These are phyloP conservation scores for Drosophila paramelanica DNA, from an alignment of 2,888 invertebrate species.

Conservation along the genomic window DNA sequence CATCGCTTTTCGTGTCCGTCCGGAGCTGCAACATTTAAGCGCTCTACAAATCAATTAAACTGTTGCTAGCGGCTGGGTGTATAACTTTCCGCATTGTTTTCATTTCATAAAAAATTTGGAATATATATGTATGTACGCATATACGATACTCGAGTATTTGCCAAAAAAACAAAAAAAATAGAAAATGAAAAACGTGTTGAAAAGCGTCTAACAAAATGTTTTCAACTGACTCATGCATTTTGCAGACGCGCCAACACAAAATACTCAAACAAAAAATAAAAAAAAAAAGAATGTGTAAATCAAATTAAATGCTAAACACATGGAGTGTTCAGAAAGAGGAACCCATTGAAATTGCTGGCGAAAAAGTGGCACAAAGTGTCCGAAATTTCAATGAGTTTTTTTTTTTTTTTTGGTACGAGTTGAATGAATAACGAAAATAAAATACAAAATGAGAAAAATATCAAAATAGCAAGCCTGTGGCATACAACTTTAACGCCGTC, in stretches of 20 bases:
- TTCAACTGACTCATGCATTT: constrained; percentile 58
- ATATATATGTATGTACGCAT: neutral
- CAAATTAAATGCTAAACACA: constrained; percentile 76
- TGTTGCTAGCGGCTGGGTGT: constrained; percentile 24
- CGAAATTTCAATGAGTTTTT: constrained; percentile 62
- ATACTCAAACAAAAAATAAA: neutral
- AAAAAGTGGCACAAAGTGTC: constrained; percentile 65
- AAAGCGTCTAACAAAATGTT: constrained; percentile 58
- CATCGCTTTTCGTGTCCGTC: constrained; percentile 39
- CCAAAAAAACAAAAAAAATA: constrained; percentile 3
- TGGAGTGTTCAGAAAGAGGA: constrained; percentile 52
- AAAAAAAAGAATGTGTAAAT: constrained; percentile 52
- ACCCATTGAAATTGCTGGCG: constrained; percentile 38
- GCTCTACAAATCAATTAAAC: constrained; percentile 50
- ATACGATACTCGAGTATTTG: constrained; percentile 7
- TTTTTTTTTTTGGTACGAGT: constrained; percentile 16
- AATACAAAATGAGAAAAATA: neutral
- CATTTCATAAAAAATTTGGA: constrained; percentile 35
- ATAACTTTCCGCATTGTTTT: constrained; percentile 23
- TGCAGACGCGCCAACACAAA: constrained; percentile 40
- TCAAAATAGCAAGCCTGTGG: constrained; percentile 26
- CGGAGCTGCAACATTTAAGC: constrained; percentile 44
- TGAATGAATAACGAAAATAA: constrained; percentile 50
- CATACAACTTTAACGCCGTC: constrained; percentile 40
- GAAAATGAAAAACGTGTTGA: constrained; percentile 57